A percentile compares a stretch with the other conserved stretches of the same genome.
Conservation (phyloP, 2,888 invertebrate genomes). For the Sinopyrophorus schimmeli region DNA sequence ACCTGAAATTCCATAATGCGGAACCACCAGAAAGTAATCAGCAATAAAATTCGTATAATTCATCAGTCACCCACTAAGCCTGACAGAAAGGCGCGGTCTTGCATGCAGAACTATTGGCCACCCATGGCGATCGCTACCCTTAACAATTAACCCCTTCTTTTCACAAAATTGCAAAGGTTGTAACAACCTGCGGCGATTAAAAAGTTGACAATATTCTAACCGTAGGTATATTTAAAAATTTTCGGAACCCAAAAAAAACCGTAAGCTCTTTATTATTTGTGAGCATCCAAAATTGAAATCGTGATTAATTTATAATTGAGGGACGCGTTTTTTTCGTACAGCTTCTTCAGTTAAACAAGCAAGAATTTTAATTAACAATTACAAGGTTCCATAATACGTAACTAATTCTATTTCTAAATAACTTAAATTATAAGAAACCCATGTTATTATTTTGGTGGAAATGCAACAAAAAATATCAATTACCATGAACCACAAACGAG, state of each 20-base stretch:
- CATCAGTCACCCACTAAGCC: conserved; percentile 45
- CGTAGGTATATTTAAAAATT: conserved; percentile 10
- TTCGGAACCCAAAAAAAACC: background rate
- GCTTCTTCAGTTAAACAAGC: conserved; percentile 4
- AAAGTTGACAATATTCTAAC: conserved; percentile 22
- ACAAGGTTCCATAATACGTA: too few relatives aligned
- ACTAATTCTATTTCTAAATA: conserved; percentile 14
- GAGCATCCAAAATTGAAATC: background rate
- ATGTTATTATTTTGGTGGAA: conserved; percentile 21
- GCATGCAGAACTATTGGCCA: conserved; percentile 48
- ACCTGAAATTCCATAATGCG: conserved; percentile 13
- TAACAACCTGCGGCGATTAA: conserved; percentile 16
- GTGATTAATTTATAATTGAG: background rate
- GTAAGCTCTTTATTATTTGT: too few relatives aligned
- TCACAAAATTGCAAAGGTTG: conserved; percentile 22
- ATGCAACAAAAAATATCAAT: conserved; percentile 24
- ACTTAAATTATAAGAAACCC: conserved; percentile 17
- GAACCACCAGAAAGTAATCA: conserved; percentile 26
- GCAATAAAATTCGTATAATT: conserved; percentile 39
- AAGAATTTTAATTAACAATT: conserved; percentile 12
- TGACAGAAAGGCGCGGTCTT: conserved; percentile 45
- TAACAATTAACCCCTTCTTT: conserved; percentile 30
- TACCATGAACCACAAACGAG: conserved; percentile 23
- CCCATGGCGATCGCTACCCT: conserved; percentile 40
- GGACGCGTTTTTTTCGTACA: background rate